Evolutionary conservation across 2,797 vertebrate species (phyloP).

Genomic region (Coccyzus lansbergi): DNA sequence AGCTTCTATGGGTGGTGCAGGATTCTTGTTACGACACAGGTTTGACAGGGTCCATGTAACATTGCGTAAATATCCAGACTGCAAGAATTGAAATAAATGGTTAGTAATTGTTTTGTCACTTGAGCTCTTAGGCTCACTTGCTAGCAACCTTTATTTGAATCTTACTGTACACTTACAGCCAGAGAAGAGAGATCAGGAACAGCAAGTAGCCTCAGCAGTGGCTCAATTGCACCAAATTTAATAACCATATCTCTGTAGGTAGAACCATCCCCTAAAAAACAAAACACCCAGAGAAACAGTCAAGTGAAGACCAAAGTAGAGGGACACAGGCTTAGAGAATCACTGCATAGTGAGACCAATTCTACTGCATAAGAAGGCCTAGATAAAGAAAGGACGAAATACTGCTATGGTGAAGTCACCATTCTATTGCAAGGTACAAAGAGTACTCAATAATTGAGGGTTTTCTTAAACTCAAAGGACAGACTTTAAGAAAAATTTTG

Average conservation of each 20-base stretch:
- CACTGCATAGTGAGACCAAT: not conserved
- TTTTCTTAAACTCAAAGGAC: not conserved
- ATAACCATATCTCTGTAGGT: slow-evolving; percentile 91
- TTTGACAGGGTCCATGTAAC: slow-evolving; percentile 97
- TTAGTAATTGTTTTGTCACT: not conserved
- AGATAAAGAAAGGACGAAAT: not conserved
- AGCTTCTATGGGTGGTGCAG: slow-evolving; percentile 88
- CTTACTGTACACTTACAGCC: slow-evolving; percentile 80
- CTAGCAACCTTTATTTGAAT: not conserved
- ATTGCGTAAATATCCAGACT: slow-evolving; percentile 93
- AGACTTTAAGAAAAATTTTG: not conserved
- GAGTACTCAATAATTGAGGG: not conserved
- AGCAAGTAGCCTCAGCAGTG: slow-evolving; percentile 87
- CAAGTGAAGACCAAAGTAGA: not conserved
- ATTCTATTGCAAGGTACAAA: not conserved
- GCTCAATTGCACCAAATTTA: slow-evolving; percentile 90
- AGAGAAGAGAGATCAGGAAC: slow-evolving; percentile 88
- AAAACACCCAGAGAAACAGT: not conserved
- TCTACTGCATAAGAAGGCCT: not conserved
- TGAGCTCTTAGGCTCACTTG: not conserved
- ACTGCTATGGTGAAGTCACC: not conserved
- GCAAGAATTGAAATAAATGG: not conserved
- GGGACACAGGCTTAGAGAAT: not conserved
- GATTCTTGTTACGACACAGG: slow-evolving; percentile 97
- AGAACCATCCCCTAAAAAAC: slow-evolving; percentile 92